Base-by-base conservation (phyloP, 2,113 vertebrate genomes). In the Lethenteron camtschaticum region DNA sequence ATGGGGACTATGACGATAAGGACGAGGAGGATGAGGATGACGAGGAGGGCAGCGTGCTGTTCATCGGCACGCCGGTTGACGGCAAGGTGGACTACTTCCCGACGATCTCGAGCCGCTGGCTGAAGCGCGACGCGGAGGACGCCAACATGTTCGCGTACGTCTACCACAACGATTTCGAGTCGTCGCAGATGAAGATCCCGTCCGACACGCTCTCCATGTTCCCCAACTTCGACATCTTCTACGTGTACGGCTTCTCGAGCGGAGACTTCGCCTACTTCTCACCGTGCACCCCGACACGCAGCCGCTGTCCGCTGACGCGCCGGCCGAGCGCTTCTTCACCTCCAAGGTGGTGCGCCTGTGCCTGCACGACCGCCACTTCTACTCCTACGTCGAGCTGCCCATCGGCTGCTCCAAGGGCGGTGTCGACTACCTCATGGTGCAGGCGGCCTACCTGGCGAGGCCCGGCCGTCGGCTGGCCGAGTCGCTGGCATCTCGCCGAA, bases 81-180 rank as follows among this genome's bases (percentile, higher is more conserved):
- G 94, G 94, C 69, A 95, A 96, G 71, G 91, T 91, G 0, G 94
- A 99, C 72, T 99, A 99, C 74, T 99, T 99, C 78, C 94, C 94
- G 14, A 99, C 94, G 68, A 96, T 99, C 75, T 99, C 94, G 68
- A 96, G 92, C 76, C 81, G 94, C 12, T 94, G 90, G 78, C 78
- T 99, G 74, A 87, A 88, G 70, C 88, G 86, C 74, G 95, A 99
- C 79, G 92, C 90, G 0, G 92, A 99, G 78, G 91, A 87, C 1
- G 91, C 96, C 1, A 86, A 90, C 72, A 99, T 99, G 94, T 96
- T 99, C 16, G 90, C 94, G 0, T 99, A 95, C 0, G 91, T 96
- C 78, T 99, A 96, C 80, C 94, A 99, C 0, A 91, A 99, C 0
- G 92, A 99, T 75, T 99, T 99, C 77, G 89, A 96, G 76, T 90